These are phyloP conservation scores for Microcaecilia unicolor DNA, from an alignment of 2,797 vertebrate species.

Conservation along the genomic window DNA sequence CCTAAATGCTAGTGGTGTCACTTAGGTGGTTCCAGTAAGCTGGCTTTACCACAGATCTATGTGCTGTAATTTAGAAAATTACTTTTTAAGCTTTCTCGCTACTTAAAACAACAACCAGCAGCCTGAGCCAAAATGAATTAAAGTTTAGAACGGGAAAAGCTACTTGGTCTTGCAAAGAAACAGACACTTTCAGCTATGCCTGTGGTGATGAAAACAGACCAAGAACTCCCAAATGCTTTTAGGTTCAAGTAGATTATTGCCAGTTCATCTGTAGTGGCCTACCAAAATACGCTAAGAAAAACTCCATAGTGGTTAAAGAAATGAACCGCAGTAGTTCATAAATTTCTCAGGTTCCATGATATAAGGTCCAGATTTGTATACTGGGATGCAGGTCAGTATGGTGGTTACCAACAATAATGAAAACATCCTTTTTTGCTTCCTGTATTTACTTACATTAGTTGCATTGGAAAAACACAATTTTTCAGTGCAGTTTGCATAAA, in stretches of 20 bases:
- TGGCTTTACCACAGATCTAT: slow-evolving; percentile 1
- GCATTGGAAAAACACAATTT: slow-evolving; percentile 2
- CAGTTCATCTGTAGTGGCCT: slow-evolving; percentile 14
- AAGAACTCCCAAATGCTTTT: slow-evolving; percentile 2
- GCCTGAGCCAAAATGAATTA: slow-evolving; percentile 21
- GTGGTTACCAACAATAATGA: background rate
- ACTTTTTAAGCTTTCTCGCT: slow-evolving; percentile 14
- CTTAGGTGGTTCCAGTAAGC: background rate
- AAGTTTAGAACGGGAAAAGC: slow-evolving; percentile 25
- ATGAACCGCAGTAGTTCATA: background rate
- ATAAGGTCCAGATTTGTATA: rapidly evolving
- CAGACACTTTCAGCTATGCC: slow-evolving; percentile 38
- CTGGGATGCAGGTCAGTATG: background rate
- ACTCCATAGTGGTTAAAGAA: no score
- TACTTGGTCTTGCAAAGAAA: slow-evolving; percentile 24
- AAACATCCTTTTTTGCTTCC: slow-evolving; percentile 1
- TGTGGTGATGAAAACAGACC: slow-evolving; percentile 23
- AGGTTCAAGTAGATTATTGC: slow-evolving; percentile 24
- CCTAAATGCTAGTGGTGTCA: no score
- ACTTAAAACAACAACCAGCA: slow-evolving; percentile 24
- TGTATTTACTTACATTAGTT: slow-evolving; percentile 2
- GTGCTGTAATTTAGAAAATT: slow-evolving; percentile 5
- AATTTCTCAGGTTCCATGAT: background rate
- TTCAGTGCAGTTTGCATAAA: slow-evolving; percentile 16
- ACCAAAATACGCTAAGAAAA: slow-evolving; percentile 14